These are phyloP conservation scores for Microchirus variegatus DNA, from an alignment of 2,797 vertebrate species.

Conservation along the genomic window DNA sequence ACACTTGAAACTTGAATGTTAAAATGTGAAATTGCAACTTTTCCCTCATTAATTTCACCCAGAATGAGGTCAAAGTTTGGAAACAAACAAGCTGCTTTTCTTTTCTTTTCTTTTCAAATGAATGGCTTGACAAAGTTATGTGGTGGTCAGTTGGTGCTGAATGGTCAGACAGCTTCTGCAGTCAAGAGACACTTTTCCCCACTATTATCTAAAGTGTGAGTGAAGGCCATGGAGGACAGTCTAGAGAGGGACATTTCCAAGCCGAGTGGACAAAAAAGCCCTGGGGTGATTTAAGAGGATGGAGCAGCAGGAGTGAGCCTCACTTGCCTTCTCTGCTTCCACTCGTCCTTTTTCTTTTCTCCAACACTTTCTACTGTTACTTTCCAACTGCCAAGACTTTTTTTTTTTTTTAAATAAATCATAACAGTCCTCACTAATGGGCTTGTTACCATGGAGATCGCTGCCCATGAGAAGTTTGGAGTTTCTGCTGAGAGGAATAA, in stretches of 20 bases:
- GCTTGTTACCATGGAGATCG: slow-evolving; percentile 53
- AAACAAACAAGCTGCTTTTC: too few relatives aligned
- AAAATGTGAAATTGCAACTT: too few relatives aligned
- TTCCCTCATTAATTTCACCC: too few relatives aligned
- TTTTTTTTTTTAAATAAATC: slow-evolving; percentile 8
- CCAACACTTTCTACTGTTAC: slow-evolving; percentile 5
- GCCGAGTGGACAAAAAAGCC: slow-evolving; percentile 28
- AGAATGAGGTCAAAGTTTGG: too few relatives aligned
- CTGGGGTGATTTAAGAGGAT: background rate
- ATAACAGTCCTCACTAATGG: slow-evolving; percentile 39
- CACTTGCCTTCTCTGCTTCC: too few relatives aligned
- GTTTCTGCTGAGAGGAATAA: slow-evolving; percentile 37
- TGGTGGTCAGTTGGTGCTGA: too few relatives aligned
- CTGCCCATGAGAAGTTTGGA: slow-evolving; percentile 46
- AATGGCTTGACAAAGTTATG: too few relatives aligned
- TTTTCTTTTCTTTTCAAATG: too few relatives aligned
- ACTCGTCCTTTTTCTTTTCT: slow-evolving; percentile 3
- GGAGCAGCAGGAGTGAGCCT: background rate
- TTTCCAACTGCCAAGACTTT: slow-evolving; percentile 13
- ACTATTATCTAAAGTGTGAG: slow-evolving; percentile 6
- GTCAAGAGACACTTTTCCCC: background rate
- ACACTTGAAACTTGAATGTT: too few relatives aligned
- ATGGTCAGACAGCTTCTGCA: background rate
- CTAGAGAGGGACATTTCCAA: slow-evolving; percentile 18
- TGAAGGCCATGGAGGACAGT: slow-evolving; percentile 31